Conservation (phyloP, 2,113 vertebrate species). For the Gasterosteus aculeatus region DNA sequence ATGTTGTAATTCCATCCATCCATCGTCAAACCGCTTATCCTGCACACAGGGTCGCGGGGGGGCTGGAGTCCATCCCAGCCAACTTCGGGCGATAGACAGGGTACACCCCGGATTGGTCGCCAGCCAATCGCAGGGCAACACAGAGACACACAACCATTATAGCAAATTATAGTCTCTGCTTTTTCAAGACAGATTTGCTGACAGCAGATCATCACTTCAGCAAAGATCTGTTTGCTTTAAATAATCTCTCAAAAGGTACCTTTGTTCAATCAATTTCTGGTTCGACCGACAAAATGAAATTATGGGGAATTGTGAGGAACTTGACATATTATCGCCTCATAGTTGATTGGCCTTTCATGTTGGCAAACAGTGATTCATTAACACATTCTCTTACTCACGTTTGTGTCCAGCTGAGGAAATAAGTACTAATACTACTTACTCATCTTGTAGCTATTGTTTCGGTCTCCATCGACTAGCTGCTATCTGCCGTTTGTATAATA, state of each 20-base stretch:
- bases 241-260: conserved; percentile 12
- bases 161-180: background rate
- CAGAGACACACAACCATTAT: too few species aligned
- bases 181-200: background rate
- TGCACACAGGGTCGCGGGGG: too few species aligned
- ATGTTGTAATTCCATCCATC: conserved; percentile 1
- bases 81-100: too few species aligned
- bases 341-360: background rate
- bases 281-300: background rate
- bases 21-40: too few species aligned
- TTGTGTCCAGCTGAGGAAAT: background rate
- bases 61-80: too few species aligned
- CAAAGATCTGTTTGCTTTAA: conserved; percentile 10
- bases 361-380: background rate
- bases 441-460: background rate
- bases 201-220: conserved; percentile 4
- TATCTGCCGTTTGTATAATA: background rate
- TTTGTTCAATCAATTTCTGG: background rate
- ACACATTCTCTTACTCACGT: background rate
- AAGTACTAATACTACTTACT: background rate
- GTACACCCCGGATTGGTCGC: too few species aligned
- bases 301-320: background rate
- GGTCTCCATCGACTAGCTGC: background rate
- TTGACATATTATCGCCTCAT: background rate
- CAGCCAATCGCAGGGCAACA: too few species aligned